Evolutionary conservation across 64 coral and sea anemone genomes (phyloP).

Genomic region (Platygyra sinensis): DNA sequence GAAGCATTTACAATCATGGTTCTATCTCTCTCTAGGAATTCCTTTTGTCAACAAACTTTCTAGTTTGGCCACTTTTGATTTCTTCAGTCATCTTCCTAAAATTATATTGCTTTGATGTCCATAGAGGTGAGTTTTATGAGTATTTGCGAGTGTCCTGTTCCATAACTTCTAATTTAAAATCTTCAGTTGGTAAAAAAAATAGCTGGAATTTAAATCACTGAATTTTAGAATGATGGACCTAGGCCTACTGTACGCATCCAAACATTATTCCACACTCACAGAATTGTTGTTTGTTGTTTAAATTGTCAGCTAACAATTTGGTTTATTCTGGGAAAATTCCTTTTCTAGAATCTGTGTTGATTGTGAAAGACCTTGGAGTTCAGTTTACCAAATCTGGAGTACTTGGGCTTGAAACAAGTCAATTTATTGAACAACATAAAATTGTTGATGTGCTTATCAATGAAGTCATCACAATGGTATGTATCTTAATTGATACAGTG

Average conservation of each 20-base stretch:
- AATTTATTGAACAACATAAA: slow-evolving; percentile 29
- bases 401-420: slow-evolving; percentile 11
- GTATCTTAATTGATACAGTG: not conserved
- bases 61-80: not conserved
- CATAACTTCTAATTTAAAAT: too few species aligned
- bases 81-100: not conserved
- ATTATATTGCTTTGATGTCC: not conserved
- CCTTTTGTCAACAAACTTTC: not conserved
- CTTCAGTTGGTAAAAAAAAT: too few species aligned
- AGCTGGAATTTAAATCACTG: too few species aligned
- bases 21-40: not conserved
- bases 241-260: not conserved
- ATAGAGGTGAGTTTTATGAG: not conserved
- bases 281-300: not conserved
- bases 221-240: too few species aligned
- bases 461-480: slow-evolving; percentile 51
- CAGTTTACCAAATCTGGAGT: slow-evolving; percentile 15
- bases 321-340: not conserved
- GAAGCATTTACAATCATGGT: not conserved
- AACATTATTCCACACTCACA: not conserved
- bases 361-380: slow-evolving; percentile 46
- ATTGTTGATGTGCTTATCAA: slow-evolving; percentile 39
- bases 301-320: not conserved
- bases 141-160: too few species aligned
- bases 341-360: slow-evolving; percentile 16